Conservation (phyloP, 2,888 invertebrate genomes). For the Arctia plantaginis region DNA sequence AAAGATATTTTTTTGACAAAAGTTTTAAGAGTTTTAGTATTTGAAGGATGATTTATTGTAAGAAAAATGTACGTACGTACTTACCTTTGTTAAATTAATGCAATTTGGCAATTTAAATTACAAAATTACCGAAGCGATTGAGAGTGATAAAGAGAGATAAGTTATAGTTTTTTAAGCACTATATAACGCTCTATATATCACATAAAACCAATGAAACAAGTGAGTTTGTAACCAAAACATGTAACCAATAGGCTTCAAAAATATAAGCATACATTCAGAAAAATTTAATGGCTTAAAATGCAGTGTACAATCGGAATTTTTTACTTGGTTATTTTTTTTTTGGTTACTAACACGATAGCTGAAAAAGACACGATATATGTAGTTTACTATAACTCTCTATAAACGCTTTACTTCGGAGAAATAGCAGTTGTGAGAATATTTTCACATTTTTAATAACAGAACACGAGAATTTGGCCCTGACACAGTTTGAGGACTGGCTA, state of each 20-base stretch:
- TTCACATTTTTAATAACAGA: not conserved
- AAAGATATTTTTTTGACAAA: not conserved
- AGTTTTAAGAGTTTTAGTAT: not conserved
- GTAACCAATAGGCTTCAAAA: no score
- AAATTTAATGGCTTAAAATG: no score
- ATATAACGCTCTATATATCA: not conserved
- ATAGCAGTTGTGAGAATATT: not conserved
- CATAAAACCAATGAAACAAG: no score
- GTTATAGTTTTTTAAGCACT: no score
- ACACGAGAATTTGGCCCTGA: not conserved
- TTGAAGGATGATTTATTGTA: not conserved
- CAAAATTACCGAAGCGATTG: not conserved
- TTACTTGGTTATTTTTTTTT: no score
- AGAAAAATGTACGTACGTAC: not conserved
- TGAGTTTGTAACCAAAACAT: no score
- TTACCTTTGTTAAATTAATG: not conserved
- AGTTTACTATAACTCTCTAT: not conserved
- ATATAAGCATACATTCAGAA: no score
- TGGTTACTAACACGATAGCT: no score
- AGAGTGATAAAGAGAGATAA: no score
- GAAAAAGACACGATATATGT: not conserved
- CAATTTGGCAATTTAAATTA: not conserved
- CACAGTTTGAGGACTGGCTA: not conserved
- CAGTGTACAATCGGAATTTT: no score
- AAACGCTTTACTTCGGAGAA: not conserved